Evolutionary conservation across 1,140 invertebrate species (phyloP), one percentile per base, ranked within the genome.

Genomic region (Apis cerana): DNA sequence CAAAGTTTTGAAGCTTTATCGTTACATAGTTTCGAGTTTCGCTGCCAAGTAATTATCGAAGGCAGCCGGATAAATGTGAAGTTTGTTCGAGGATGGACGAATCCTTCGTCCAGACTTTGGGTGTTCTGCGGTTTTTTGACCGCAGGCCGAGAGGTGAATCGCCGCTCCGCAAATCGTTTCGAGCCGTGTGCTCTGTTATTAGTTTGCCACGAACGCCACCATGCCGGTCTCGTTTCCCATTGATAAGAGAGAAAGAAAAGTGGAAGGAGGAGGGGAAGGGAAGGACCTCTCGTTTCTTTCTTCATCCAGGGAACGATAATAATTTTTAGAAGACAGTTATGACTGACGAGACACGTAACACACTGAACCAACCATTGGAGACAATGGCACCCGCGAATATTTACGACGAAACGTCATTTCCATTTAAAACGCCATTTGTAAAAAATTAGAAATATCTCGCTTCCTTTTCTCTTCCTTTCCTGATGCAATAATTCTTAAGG

Each of bases 41-140:
- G 13, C 21, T 19, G 58, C 19, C 33, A 61, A 75, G 59, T 67
- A 69, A 82, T 82, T 82, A 82, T n/a, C 50, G n/a, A 10, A 17
- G 5, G 58, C 11, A 21, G 13, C 15, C 68, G 17, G 52, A 69
- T 50, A 69, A 74, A 21, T n/a, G 27, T 2, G 43, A 70, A 69
- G 75, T 80, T 80, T 59, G 33, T 58, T 52, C n/a, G 10, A 50
- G 62, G 48, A 21, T 43, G 33, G 27, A 74, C 54, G 12, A 43
- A 54, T 64, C 50, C 19, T 21, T 43, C 68, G 72, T 80, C 23
- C 27, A 33, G 64, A 50, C 64, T 50, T 56, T 59, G 85, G 71
- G 64, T 70, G 67, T 80, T 76, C 79, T 87, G 87, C 56, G 88
- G 86, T 89, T 89, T 89, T 70, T 75, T 52, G 59, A 87, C 80